These are phyloP conservation scores for Phrixothrix hirtus DNA, from an alignment of 2,888 invertebrate genomes.

Conservation along the genomic window DNA sequence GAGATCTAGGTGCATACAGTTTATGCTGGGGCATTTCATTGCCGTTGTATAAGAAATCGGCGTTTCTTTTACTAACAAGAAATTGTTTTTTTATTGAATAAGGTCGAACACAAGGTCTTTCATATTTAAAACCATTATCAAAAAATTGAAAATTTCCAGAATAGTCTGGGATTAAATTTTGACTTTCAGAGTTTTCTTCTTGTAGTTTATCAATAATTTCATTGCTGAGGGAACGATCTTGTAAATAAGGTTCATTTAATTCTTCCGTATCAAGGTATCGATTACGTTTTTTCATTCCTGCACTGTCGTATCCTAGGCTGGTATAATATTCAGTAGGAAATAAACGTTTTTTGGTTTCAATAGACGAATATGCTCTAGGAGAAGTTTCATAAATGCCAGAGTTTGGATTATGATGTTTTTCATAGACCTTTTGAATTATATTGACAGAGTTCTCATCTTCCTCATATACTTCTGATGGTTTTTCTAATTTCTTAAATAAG, in stretches of 20 bases:
- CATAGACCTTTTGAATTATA: conserved; percentile 62
- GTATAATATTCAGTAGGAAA: conserved; percentile 41
- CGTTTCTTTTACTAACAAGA: conserved; percentile 70
- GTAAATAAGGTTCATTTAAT: conserved; percentile 32
- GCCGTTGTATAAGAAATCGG: conserved; percentile 36
- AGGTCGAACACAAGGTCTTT: conserved; percentile 28
- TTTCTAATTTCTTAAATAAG: conserved; percentile 50
- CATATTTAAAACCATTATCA: conserved; percentile 35
- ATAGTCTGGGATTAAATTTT: conserved; percentile 12
- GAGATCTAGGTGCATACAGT: conserved; percentile 39
- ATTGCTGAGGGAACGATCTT: conserved; percentile 36
- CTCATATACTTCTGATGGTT: conserved; percentile 54
- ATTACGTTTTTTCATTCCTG: conserved; percentile 47
- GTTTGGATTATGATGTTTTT: conserved; percentile 61
- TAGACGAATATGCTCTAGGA: conserved; percentile 13
- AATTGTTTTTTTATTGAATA: conserved; percentile 60
- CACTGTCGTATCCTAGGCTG: conserved; percentile 46
- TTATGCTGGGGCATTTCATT: conserved; percentile 43
- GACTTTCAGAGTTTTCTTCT: conserved; percentile 29
- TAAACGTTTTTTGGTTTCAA: conserved; percentile 35
- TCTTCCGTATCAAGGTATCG: conserved; percentile 36
- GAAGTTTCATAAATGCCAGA: conserved; percentile 48
- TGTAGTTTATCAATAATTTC: conserved; percentile 32
- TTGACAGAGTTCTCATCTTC: conserved; percentile 54
- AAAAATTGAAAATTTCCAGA: conserved; percentile 26